phyloP scores from a whole-genome alignment of 2,888 invertebrate genomes.

The Aphodius sticticus region DNA sequence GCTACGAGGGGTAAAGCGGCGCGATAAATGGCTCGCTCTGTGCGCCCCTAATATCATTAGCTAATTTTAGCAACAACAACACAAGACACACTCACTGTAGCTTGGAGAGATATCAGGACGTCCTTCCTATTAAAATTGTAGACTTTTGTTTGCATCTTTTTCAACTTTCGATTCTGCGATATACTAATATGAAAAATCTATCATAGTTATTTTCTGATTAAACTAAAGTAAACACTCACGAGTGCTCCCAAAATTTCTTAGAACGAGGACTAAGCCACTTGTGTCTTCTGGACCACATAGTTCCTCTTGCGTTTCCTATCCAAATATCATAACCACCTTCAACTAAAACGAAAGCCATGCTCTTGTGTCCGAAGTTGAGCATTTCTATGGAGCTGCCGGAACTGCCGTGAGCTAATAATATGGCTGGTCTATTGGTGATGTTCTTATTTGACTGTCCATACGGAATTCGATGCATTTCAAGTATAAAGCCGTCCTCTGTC shows the following conservation, averaged over 20 bases:
- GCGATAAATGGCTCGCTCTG: too few species aligned
- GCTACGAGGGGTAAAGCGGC: too few species aligned
- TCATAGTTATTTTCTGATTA: too few species aligned
- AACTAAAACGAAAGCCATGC: conserved; percentile 60
- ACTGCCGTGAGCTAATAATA: conserved; percentile 79
- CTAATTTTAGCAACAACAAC: too few species aligned
- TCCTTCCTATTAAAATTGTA: too few species aligned
- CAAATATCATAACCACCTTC: conserved; percentile 64
- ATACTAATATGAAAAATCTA: too few species aligned
- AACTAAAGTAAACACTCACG: conserved; percentile 40
- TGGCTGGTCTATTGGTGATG: conserved; percentile 59
- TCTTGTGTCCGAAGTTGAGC: conserved; percentile 70
- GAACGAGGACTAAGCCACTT: conserved; percentile 50
- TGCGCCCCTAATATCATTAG: too few species aligned
- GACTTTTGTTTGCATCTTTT: too few species aligned
- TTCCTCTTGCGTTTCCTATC: conserved; percentile 70
- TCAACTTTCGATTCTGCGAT: too few species aligned
- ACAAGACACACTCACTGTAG: too few species aligned
- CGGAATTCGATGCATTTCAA: conserved; percentile 77
- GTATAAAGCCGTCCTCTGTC: conserved; percentile 82
- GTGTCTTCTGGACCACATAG: conserved; percentile 64
- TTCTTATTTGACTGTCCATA: conserved; percentile 53
- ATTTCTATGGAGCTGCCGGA: conserved; percentile 77
- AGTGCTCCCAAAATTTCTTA: conserved; percentile 56
- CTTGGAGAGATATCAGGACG: too few species aligned